Percentiles rank a stretch among this genome's conserved stretches.
Conservation (phyloP, 2,888 invertebrate genomes). For the Ligdia adustata region DNA sequence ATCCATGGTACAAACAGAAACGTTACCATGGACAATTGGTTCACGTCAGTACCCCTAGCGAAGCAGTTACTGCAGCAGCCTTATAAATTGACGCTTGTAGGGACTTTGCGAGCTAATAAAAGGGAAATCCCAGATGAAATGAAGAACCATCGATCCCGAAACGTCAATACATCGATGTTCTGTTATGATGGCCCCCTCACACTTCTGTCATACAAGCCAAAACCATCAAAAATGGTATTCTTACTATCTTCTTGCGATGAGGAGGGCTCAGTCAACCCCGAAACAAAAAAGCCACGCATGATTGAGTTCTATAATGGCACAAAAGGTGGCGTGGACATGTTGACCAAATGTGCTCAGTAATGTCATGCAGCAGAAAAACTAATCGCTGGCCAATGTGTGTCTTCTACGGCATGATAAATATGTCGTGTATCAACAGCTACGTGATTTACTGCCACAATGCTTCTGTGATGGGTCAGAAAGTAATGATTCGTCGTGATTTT, state of each 20-base stretch:
- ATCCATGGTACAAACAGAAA: too few species aligned
- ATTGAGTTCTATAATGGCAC: slow-evolving; percentile 29
- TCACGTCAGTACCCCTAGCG: slow-evolving; percentile 27
- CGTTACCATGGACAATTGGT: slow-evolving; percentile 30
- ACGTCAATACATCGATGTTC: slow-evolving; percentile 43
- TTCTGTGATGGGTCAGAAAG: slow-evolving; percentile 4
- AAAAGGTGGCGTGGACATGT: slow-evolving; percentile 20
- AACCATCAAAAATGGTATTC: slow-evolving; percentile 35
- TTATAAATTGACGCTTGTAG: slow-evolving; percentile 46
- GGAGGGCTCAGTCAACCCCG: slow-evolving; percentile 1
- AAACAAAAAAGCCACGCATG: slow-evolving; percentile 22
- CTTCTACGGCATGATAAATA: slow-evolving; percentile 33
- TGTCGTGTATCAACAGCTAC: slow-evolving; percentile 26
- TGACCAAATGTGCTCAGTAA: slow-evolving; percentile 30
- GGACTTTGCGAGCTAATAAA: slow-evolving; percentile 38
- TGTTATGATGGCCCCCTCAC: slow-evolving; percentile 42
- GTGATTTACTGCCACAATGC: slow-evolving; percentile 23
- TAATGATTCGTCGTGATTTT: slow-evolving; percentile 18
- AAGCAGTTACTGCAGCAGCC: slow-evolving; percentile 32
- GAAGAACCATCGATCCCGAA: slow-evolving; percentile 30
- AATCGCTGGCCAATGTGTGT: slow-evolving; percentile 31
- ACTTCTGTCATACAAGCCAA: slow-evolving; percentile 44
- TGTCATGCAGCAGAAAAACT: slow-evolving; percentile 30
- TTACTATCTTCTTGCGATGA: slow-evolving; percentile 8
- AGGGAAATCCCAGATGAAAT: slow-evolving; percentile 44